Conservation (phyloP, 1,140 invertebrate species). For the Nylanderia fulva region DNA sequence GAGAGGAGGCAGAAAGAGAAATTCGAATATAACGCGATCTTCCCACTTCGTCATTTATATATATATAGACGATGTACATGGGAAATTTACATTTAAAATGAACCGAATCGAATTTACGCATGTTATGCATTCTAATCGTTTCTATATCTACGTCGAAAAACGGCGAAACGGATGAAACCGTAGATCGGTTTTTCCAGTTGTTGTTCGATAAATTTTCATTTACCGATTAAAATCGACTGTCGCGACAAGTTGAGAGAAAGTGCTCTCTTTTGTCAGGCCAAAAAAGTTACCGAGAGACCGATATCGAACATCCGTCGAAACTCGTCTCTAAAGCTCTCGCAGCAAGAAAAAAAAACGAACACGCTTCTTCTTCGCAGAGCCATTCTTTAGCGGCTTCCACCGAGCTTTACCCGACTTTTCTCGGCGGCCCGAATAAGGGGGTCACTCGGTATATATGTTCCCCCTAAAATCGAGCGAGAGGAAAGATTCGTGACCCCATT, state of each 20-base stretch:
- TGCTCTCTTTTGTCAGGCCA: not conserved
- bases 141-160: not conserved
- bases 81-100: conserved; percentile 20
- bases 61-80: not conserved
- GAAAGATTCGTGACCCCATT: conserved; percentile 76
- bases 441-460: conserved; percentile 22
- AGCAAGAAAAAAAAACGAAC: conserved; percentile 34
- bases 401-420: not conserved
- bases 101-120: conserved; percentile 6
- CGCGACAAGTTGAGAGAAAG: not conserved
- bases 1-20: not conserved
- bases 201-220: conserved; percentile 4
- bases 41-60: not conserved
- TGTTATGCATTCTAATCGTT: conserved; percentile 23
- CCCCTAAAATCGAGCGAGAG: conserved; percentile 1
- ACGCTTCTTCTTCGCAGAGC: conserved; percentile 15
- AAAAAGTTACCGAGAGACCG: conserved; percentile 8
- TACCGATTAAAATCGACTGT: conserved; percentile 20
- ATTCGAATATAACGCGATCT: not conserved
- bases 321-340: not conserved
- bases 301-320: not conserved
- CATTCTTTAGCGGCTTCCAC: conserved; percentile 51
- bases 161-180: conserved; percentile 9
- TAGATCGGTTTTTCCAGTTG: conserved; percentile 39
- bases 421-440: conserved; percentile 64